phyloP scores from a whole-genome alignment of 2,797 vertebrate genomes.

The Neosilurus mollespiculum region DNA sequence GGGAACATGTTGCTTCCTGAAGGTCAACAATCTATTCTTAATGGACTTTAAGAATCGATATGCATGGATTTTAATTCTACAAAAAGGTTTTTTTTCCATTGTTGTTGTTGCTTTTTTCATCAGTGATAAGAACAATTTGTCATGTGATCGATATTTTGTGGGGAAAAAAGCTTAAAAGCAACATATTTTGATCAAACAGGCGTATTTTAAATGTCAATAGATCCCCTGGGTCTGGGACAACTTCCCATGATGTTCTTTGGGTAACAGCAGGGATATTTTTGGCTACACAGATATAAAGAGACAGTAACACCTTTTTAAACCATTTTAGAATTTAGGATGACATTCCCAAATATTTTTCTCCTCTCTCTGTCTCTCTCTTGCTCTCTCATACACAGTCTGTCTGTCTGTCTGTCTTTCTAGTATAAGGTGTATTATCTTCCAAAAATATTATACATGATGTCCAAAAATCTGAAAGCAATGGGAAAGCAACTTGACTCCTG shows the following conservation, averaged over 20 bases:
- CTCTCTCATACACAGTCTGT: background rate
- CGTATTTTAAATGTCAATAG: slow-evolving; percentile 6
- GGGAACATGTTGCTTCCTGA: background rate
- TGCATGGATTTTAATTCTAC: background rate
- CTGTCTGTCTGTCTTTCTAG: too few relatives aligned
- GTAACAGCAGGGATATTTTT: slow-evolving; percentile 17
- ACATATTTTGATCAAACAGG: slow-evolving; percentile 6
- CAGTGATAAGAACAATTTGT: background rate
- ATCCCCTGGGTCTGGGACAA: slow-evolving; percentile 15
- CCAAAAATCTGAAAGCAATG: too few relatives aligned
- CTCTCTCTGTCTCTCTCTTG: background rate
- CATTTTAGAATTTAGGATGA: background rate
- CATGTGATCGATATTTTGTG: background rate
- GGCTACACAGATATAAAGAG: slow-evolving; percentile 2
- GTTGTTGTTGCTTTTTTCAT: too few relatives aligned
- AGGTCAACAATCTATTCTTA: background rate
- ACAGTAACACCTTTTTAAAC: background rate
- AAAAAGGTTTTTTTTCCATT: too few relatives aligned
- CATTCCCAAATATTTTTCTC: too few relatives aligned
- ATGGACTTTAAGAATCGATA: background rate
- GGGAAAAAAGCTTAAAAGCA: background rate
- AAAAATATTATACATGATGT: too few relatives aligned
- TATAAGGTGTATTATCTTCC: too few relatives aligned
- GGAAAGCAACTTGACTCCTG: too few relatives aligned
- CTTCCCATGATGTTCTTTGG: slow-evolving; percentile 9